Evolutionary conservation across 2,888 invertebrate species (phyloP), one percentile per base, ranked within the genome.

Genomic region (Cerceris rybyensis): DNA sequence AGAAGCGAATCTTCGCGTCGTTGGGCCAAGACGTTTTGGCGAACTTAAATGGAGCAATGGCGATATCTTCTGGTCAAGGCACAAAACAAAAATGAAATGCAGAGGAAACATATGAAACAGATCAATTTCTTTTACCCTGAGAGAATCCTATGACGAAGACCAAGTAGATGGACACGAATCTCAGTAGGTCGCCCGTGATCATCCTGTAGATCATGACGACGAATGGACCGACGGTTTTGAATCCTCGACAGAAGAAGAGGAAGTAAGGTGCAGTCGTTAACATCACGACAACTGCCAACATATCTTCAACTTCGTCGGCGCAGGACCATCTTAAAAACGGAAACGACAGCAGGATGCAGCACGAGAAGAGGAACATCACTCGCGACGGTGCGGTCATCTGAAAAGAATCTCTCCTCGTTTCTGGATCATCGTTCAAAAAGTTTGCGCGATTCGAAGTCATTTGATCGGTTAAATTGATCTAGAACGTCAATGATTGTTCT

Each of bases 191-290:
- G 70, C 99, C 98, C 95, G 97, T 96, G 63, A 99, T 97, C 98
- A 99, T 99, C 82, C 98, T 95, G 93, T 99, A 99, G 86, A 99
- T 98, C 99, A 99, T 99, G 85, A 99, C 98, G n/a, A 99, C 99
- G 95, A 99, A 99, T 0, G 99, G 99, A 5, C 99, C 99, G 0
- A 99, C 98, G 0, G 98, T 98, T 93, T 98, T 98, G 93, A 99
- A 98, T 13, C 98, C 99, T 89, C 99, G 98, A 93, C 98, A 99
- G 93, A 99, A 99, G 93, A 99, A 99, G 67, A 99, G 93, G 92
- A 99, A 99, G 93, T 99, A 99, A 0, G 98, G 98, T 0, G 98
- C 97, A 0, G 98, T 99, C 11, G 98, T 97, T 43, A 99, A 93
- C 96, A 99, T 98, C 13, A 98, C 98, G 75, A 98, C 95, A 2